Evolutionary conservation across 1,140 invertebrate genomes (phyloP), one percentile per base, ranked within the genome.

Genomic region (Drosophila rufa): DNA sequence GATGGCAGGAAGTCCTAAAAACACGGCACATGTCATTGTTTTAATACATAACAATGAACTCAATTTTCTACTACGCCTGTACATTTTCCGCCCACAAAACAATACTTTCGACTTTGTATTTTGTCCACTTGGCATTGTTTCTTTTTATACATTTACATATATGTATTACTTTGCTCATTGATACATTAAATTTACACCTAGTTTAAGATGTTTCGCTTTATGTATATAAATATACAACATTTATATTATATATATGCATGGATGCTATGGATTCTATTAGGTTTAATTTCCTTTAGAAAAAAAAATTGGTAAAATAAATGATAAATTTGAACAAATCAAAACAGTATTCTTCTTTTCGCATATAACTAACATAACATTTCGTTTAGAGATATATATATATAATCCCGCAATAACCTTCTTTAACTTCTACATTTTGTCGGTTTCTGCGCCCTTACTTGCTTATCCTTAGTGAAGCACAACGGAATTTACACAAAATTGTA

Each of bases 151-250:
- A 75, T 46, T 57, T 61, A 62, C 33, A 46, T 61, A 51, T 38
- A 36, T 22, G 51, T 40, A 71, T 53, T 46, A 14, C 12, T 60
- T 46, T 51, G 15, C 9, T 73, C 56, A 65, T 51, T 57, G 56
- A 74, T 75, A 65, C 59, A 74, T 51, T 64, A 33, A 57, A 74
- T 74, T 65, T 57, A 75, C 70, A 62, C 19, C 38, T 74, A 74
- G 36, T 33, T 75, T 74, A 64, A 27, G 36, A 27, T 50, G 45
- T 57, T 36, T 30, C 7, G 30, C 4, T 45, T 56, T 47, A 47
- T 27, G 33, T 33, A 46, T 70, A 43, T 27, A 14, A 33, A 43
- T 70, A 19, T 51, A 58, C 55, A 42, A 38, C 51, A 38, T 22
- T 22, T 38, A 3, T 7, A 17, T 19, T 40, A 65, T 48, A 50